phyloP scores from a whole-genome alignment of 2,113 vertebrate genomes.

The Platichthys stellatus region DNA sequence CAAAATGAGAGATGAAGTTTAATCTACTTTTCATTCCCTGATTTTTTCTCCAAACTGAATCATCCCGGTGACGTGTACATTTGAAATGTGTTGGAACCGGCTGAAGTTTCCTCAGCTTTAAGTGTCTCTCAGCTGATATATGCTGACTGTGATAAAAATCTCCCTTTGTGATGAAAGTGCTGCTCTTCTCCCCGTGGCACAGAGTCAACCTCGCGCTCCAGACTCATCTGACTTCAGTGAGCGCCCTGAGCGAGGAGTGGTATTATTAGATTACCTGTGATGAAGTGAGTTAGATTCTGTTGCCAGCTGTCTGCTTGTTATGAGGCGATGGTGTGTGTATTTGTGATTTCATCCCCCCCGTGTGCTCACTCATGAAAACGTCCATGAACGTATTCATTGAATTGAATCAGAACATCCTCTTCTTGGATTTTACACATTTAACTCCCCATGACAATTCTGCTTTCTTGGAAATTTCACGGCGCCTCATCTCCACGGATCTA shows the following conservation, averaged over 20 bases:
- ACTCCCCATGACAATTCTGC: constrained; percentile 9
- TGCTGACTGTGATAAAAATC: constrained; percentile 33
- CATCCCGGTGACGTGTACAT: not conserved
- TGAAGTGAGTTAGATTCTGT: constrained; percentile 29
- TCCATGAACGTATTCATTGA: not conserved
- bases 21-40: not conserved
- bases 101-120: not conserved
- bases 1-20: not conserved
- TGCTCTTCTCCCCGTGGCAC: constrained; percentile 14
- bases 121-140: constrained; percentile 4
- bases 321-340: not conserved
- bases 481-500: constrained; percentile 23
- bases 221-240: constrained; percentile 33
- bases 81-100: not conserved
- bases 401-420: not conserved
- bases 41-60: not conserved
- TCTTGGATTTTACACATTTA: constrained; percentile 6
- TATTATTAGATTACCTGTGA: constrained; percentile 53
- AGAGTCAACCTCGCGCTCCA: constrained; percentile 17
- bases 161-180: constrained; percentile 27
- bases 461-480: constrained; percentile 38
- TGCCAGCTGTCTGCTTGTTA: constrained; percentile 3
- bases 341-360: not conserved
- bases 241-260: constrained; percentile 20
- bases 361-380: not conserved